Base-by-base conservation (phyloP, 2,888 invertebrate species). In the Ecliptopera silaceata region DNA sequence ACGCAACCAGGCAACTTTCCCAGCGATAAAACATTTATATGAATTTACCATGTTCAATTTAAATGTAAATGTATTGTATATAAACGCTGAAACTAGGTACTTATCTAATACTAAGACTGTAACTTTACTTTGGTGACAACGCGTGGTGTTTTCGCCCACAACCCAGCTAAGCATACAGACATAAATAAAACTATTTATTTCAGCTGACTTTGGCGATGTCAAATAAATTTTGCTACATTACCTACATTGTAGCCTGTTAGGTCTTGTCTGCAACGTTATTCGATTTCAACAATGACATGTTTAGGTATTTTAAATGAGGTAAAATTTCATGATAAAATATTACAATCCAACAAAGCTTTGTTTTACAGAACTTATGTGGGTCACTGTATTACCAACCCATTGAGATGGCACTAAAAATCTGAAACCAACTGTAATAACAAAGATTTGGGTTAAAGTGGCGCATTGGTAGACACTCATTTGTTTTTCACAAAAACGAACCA, bases 101-200 rank as follows among this genome's bases (percentile, higher is more conserved):
- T 41, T 56, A 56, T 39, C 43, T 38, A 12, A 15, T 57, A 64
- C 45, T 47, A 44, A 59, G 58, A 50, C 58, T 50, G 59, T 65
- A 68, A 61, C 57, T 64, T 58, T 45, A 53, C 58, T 61, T 46
- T 52, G 56, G 60, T 56, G 66, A 64, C 64, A 71, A 66, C 57
- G 67, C 59, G 60, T 66, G 62, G 58, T 65, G 63, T 66, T 56
- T 62, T 62, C 67, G 65, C 70, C 69, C 69, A 72, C 69, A 48
- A 66, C 61, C 47, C 66, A 69, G 61, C 68, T 67, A 69, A 65
- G 55, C 55, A 64, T 31, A 59, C 55, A 53, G 41, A 39, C 55
- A 63, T 66, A 60, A 47, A 56, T 51, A 45, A 12, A 48, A 44
- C 57, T 65, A 69, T 69, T 68, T 67, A 68, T 67, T 66, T 61